Conservation (phyloP, 2,888 invertebrate species). For the Myopa tessellatipennis region DNA sequence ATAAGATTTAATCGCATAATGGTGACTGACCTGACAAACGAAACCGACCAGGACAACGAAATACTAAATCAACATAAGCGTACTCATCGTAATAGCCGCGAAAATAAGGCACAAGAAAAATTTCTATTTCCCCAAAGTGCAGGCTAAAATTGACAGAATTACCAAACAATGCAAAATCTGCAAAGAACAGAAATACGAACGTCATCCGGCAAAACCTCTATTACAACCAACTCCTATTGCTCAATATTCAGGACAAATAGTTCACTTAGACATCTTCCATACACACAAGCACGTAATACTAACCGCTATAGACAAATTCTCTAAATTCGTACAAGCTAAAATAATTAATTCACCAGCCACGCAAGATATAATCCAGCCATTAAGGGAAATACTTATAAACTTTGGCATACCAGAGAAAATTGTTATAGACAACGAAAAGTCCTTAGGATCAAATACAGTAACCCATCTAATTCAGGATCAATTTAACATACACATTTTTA, state of each 20-base stretch:
- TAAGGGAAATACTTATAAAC: slow-evolving; percentile 40
- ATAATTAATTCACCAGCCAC: slow-evolving; percentile 40
- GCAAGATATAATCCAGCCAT: slow-evolving; percentile 39
- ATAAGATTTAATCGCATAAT: slow-evolving; percentile 6
- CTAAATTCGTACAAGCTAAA: slow-evolving; percentile 7
- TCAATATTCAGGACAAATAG: slow-evolving; percentile 32
- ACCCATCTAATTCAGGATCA: slow-evolving; percentile 38
- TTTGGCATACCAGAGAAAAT: slow-evolving; percentile 42
- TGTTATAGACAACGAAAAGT: slow-evolving; percentile 44
- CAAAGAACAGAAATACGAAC: slow-evolving; percentile 39
- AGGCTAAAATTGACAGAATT: background rate
- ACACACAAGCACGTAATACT: background rate
- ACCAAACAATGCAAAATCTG: slow-evolving; percentile 18
- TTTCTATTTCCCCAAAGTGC: too few species aligned
- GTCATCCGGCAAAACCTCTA: slow-evolving; percentile 36
- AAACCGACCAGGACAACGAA: slow-evolving; percentile 19
- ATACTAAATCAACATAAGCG: slow-evolving; percentile 11
- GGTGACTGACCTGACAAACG: slow-evolving; percentile 17
- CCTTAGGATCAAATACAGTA: slow-evolving; percentile 40
- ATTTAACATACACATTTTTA: slow-evolving; percentile 34
- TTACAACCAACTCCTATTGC: slow-evolving; percentile 33
- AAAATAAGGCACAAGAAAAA: background rate
- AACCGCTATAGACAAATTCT: slow-evolving; percentile 6
- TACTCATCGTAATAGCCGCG: background rate
- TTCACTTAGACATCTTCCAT: too few species aligned